A percentile compares a stretch with the other conserved stretches of the same genome.
These are phyloP conservation scores for Ammodramus savannarum DNA, from an alignment of 2,113 vertebrate species.

Conservation along the genomic window DNA sequence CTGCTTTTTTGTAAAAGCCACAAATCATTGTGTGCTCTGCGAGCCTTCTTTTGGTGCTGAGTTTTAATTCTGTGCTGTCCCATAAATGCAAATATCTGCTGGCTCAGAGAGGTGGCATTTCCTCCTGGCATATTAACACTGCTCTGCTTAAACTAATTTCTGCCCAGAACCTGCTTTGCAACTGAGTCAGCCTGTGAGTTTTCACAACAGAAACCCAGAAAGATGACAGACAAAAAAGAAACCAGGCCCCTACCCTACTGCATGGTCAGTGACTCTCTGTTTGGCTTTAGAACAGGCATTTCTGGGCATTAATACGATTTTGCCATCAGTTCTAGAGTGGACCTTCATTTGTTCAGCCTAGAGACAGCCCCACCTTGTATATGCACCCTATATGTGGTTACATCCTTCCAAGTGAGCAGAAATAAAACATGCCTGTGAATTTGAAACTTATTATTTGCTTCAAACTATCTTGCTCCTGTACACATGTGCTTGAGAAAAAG, in stretches of 20 bases:
- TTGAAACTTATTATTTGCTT: neutral
- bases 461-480: neutral
- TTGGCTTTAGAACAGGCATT: neutral
- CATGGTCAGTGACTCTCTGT: neutral
- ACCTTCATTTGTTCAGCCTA: neutral
- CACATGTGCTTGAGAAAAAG: neutral
- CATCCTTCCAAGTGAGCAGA: neutral
- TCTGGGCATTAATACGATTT: neutral
- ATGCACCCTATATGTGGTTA: neutral
- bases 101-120: constrained; percentile 47
- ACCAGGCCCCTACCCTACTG: neutral
- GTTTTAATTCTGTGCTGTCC: neutral
- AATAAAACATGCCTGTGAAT: neutral
- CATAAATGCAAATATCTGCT: neutral
- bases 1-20: neutral
- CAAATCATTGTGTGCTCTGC: neutral
- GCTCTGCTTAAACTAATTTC: constrained; percentile 19
- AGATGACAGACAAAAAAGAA: neutral
- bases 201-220: constrained; percentile 23
- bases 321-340: neutral
- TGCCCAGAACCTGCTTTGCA: constrained; percentile 34
- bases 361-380: neutral
- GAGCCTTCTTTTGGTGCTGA: neutral
- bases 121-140: constrained; percentile 33
- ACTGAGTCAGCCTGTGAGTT: constrained; percentile 27